These are phyloP conservation scores for Halisarca cf. caerulea DNA, from an alignment of 37 sponge, comb jelly and placozoan species.

Conservation along the genomic window DNA sequence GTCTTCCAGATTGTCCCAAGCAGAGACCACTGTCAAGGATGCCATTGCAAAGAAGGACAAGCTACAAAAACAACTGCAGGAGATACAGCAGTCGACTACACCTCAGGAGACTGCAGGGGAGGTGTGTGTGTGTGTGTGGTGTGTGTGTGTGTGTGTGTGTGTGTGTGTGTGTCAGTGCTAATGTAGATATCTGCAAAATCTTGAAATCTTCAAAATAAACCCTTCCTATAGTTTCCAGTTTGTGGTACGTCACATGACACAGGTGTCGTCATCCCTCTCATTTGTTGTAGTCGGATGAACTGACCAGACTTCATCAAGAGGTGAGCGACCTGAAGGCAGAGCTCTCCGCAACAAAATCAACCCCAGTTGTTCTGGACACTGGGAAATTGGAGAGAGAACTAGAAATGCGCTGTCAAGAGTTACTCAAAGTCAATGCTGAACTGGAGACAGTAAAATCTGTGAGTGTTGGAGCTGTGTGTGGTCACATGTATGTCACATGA, in stretches of 20 bases:
- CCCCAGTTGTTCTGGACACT: not conserved
- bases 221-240: too few relatives aligned
- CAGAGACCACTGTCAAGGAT: not conserved
- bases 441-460: slow-evolving; percentile 34
- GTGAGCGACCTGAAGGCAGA: slow-evolving; percentile 17
- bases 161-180: too few relatives aligned
- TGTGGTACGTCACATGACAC: too few relatives aligned
- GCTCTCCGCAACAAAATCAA: not conserved
- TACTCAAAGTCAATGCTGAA: slow-evolving; percentile 74
- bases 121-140: not conserved
- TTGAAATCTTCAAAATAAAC: not conserved
- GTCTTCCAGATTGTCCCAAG: slow-evolving; percentile 22
- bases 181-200: too few relatives aligned
- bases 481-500: too few relatives aligned
- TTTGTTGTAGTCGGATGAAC: slow-evolving; percentile 11
- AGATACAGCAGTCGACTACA: not conserved
- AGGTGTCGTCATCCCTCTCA: not conserved
- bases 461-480: too few relatives aligned
- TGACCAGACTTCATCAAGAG: slow-evolving; percentile 3
- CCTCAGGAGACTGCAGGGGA: not conserved
- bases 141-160: too few relatives aligned
- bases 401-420: slow-evolving; percentile 29
- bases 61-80: not conserved
- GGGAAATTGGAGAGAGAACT: not conserved
- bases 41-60: not conserved